Conservation (phyloP, 2,797 vertebrate species). For the Odontamblyopus rebecca region DNA sequence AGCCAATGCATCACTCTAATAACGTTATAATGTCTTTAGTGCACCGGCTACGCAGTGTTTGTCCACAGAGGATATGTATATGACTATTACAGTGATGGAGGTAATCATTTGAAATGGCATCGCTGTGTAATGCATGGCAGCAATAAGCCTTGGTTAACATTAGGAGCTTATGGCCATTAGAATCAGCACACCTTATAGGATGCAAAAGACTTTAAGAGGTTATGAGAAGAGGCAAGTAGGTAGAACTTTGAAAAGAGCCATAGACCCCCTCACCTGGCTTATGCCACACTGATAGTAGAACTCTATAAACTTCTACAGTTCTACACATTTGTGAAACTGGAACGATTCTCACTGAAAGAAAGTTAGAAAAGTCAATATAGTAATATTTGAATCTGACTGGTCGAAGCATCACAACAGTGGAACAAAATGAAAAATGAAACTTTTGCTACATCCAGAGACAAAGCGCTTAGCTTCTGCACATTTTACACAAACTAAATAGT, state of each 20-base stretch:
- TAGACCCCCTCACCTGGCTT: too few relatives aligned
- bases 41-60: slow-evolving; percentile 68
- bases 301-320: too few relatives aligned
- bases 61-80: slow-evolving; percentile 70
- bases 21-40: slow-evolving; percentile 79
- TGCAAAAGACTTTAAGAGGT: not conserved
- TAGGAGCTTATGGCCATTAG: slow-evolving; percentile 68
- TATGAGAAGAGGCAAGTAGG: not conserved
- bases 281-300: too few relatives aligned
- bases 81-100: slow-evolving; percentile 75
- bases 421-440: too few relatives aligned
- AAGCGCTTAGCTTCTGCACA: too few relatives aligned
- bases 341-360: too few relatives aligned
- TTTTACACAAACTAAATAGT: too few relatives aligned
- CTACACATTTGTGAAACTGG: too few relatives aligned
- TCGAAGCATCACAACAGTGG: too few relatives aligned
- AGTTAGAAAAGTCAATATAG: too few relatives aligned
- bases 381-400: too few relatives aligned
- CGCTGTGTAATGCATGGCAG: slow-evolving; percentile 67
- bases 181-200: slow-evolving; percentile 75
- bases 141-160: slow-evolving; percentile 77
- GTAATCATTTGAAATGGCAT: slow-evolving; percentile 73
- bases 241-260: not conserved
- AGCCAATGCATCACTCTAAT: slow-evolving; percentile 77
- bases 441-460: too few relatives aligned